Conservation (phyloP, 2,797 vertebrate species). For the Enteromius mattozi region DNA sequence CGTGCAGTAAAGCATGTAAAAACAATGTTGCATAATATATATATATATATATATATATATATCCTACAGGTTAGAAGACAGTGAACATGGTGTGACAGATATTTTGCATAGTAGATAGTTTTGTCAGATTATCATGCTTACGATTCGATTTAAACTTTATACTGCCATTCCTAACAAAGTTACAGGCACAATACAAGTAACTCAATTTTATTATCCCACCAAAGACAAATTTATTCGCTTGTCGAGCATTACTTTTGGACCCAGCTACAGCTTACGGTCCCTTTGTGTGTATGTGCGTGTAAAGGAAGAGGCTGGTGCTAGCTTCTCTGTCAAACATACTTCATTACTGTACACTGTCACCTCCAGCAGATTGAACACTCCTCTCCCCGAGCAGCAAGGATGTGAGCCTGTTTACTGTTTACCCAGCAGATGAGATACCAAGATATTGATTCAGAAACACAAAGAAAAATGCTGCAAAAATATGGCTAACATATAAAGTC, state of each 20-base stretch:
- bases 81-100: background rate
- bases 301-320: background rate
- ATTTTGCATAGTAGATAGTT: too few relatives aligned
- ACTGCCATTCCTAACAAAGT: background rate
- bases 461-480: conserved; percentile 25
- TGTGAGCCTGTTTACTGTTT: conserved; percentile 34
- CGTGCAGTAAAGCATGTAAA: too few relatives aligned
- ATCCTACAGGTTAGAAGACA: background rate
- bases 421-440: conserved; percentile 30
- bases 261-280: background rate
- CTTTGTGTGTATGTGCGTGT: background rate
- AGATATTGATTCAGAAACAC: conserved; percentile 30
- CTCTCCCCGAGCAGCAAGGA: conserved; percentile 1
- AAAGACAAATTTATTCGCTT: background rate
- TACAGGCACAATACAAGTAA: conserved; percentile 13
- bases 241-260: background rate
- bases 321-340: conserved; percentile 27
- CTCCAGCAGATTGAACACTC: conserved; percentile 30
- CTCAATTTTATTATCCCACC: background rate
- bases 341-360: conserved; percentile 28
- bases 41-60: too few relatives aligned
- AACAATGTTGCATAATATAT: too few relatives aligned
- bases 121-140: background rate
- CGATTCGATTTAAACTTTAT: background rate
- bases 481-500: conserved; percentile 10